A percentile compares a stretch with the other conserved stretches of the same genome.
phyloP scores from a whole-genome alignment of 92 coral and sea anemone species.

The Desmophyllum pertusum region DNA sequence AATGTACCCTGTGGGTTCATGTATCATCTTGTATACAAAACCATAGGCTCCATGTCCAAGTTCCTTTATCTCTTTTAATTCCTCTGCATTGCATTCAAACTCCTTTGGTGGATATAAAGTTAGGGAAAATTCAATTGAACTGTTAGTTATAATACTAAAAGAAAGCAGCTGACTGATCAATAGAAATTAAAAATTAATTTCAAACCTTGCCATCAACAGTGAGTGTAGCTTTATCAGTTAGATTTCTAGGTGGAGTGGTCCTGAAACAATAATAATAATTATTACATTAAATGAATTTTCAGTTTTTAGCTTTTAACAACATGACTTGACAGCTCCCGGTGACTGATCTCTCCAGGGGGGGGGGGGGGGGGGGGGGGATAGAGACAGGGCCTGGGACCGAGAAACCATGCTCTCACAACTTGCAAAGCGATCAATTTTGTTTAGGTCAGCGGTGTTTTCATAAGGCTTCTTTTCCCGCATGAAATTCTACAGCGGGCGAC shows the following conservation, averaged over 20 bases:
- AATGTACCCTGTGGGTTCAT: constrained; percentile 76
- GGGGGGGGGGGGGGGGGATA: no score
- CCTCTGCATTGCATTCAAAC: constrained; percentile 94
- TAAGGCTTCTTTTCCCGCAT: no score
- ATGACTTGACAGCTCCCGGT: no score
- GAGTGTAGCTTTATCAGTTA: constrained; percentile 88
- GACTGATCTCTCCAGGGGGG: no score
- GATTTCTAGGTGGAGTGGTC: constrained; percentile 88
- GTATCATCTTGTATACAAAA: constrained; percentile 84
- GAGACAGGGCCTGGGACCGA: no score
- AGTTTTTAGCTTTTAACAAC: no score
- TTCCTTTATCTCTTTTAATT: constrained; percentile 81
- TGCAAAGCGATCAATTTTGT: no score
- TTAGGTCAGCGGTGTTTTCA: no score
- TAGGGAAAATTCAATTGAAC: not conserved
- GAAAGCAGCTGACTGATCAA: no score
- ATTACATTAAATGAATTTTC: no score
- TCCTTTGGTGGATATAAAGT: constrained; percentile 58
- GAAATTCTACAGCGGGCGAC: no score
- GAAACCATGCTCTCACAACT: no score
- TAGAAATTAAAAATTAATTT: not conserved
- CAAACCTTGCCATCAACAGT: constrained; percentile 93
- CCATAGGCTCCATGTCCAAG: constrained; percentile 99
- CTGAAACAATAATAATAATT: constrained; percentile 8
- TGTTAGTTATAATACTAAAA: not conserved